A percentile compares a stretch with the other conserved stretches of the same genome.
Conservation (phyloP, 2,113 vertebrate genomes). For the Sarotherodon lohbergeri region DNA sequence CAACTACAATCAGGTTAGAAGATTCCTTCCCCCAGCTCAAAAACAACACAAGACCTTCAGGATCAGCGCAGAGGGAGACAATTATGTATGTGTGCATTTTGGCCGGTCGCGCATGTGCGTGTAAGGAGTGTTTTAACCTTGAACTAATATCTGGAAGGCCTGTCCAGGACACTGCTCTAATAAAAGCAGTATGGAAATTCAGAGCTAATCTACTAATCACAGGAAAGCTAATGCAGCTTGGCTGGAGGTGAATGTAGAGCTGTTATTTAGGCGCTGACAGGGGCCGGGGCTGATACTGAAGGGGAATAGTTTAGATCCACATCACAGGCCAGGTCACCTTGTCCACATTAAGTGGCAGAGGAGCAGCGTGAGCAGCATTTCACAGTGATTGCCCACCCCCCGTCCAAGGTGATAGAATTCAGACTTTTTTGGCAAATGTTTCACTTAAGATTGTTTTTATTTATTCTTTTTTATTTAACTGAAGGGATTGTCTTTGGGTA, state of each 20-base stretch:
- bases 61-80: background rate
- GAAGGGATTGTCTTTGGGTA: background rate
- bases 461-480: background rate
- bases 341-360: background rate
- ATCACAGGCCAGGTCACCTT: slow-evolving; percentile 51
- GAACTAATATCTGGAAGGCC: slow-evolving; percentile 42
- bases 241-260: slow-evolving; percentile 43
- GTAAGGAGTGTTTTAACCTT: slow-evolving; percentile 55
- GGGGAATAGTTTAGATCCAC: slow-evolving; percentile 24
- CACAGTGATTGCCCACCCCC: background rate
- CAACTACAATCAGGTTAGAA: background rate
- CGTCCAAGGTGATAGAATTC: background rate
- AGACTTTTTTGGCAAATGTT: background rate
- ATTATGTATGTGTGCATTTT: background rate
- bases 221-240: slow-evolving; percentile 56
- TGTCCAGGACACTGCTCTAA: slow-evolving; percentile 29
- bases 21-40: background rate
- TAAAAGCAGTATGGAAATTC: slow-evolving; percentile 65
- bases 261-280: slow-evolving; percentile 37
- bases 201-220: slow-evolving; percentile 60
- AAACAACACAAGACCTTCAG: background rate
- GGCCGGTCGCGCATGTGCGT: background rate
- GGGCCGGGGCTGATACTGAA: background rate
- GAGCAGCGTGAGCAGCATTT: background rate
- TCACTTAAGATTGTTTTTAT: background rate